Conservation (phyloP, 2,888 invertebrate species). For the Caenorhabditis imperialis region DNA sequence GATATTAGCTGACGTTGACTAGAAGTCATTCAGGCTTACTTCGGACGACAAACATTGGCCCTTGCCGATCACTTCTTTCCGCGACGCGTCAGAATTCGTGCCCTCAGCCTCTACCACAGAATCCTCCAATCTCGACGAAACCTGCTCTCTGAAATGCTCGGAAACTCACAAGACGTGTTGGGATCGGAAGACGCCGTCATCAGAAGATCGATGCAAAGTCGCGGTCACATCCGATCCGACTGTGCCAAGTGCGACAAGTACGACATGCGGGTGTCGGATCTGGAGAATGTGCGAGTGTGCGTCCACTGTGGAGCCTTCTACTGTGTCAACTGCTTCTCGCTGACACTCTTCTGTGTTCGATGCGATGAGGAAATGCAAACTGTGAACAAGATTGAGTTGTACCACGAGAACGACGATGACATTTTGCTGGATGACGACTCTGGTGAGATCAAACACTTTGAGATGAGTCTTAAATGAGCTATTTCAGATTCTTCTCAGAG, state of each 20-base stretch:
- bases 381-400: conserved; percentile 53
- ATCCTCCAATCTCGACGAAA: conserved; percentile 61
- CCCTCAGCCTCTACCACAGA: conserved; percentile 64
- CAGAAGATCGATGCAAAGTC: conserved; percentile 53
- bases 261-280: conserved; percentile 64
- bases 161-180: conserved; percentile 33
- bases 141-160: conserved; percentile 54
- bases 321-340: conserved; percentile 68
- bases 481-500: too few relatives aligned
- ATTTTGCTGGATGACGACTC: conserved; percentile 25
- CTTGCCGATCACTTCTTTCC: conserved; percentile 69
- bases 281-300: conserved; percentile 69
- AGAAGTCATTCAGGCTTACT: conserved; percentile 57
- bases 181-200: conserved; percentile 57
- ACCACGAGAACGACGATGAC: conserved; percentile 45
- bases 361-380: conserved; percentile 60
- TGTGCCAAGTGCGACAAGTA: conserved; percentile 64
- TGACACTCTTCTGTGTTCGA: conserved; percentile 44
- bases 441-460: conserved; percentile 12
- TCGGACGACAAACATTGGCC: conserved; percentile 59
- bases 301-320: conserved; percentile 66
- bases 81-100: conserved; percentile 63
- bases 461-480: too few relatives aligned
- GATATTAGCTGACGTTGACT: too few relatives aligned
- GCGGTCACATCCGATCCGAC: conserved; percentile 54